phyloP scores from a whole-genome alignment of 2,113 vertebrate species.

The Daphoenositta chrysoptera region DNA sequence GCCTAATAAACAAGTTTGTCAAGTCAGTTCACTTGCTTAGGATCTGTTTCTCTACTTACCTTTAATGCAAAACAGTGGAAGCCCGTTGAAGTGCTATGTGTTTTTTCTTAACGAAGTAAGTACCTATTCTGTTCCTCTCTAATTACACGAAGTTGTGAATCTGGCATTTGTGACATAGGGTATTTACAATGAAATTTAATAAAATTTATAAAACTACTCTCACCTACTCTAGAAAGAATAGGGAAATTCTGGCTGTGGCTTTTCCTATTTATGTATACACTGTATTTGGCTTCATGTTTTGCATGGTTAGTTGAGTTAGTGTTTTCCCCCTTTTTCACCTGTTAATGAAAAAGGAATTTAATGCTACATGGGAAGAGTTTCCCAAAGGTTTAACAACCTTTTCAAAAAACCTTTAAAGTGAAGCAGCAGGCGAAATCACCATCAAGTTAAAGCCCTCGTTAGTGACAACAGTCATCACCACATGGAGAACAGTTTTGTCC shows the following conservation, averaged over 20 bases:
- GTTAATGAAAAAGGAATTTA: slow-evolving; percentile 45
- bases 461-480: slow-evolving; percentile 60
- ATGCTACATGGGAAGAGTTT: slow-evolving; percentile 34
- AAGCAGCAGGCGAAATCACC: slow-evolving; percentile 66
- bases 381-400: slow-evolving; percentile 53
- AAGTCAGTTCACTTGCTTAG: slow-evolving; percentile 10
- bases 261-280: background rate
- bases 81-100: background rate
- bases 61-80: slow-evolving; percentile 52
- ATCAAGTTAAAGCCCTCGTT: slow-evolving; percentile 53
- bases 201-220: background rate
- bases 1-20: slow-evolving; percentile 34
- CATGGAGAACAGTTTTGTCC: slow-evolving; percentile 56
- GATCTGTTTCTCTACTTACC: slow-evolving; percentile 49
- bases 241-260: background rate
- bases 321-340: slow-evolving; percentile 30
- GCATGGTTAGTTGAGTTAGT: slow-evolving; percentile 27
- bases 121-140: slow-evolving; percentile 3
- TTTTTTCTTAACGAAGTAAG: slow-evolving; percentile 20
- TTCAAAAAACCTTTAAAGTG: slow-evolving; percentile 58
- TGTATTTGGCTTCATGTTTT: slow-evolving; percentile 19
- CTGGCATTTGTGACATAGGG: background rate
- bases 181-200: background rate
- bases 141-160: slow-evolving; percentile 8
- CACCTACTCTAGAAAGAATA: background rate